phyloP scores from a whole-genome alignment of 2,797 vertebrate species.

The Sorex maritimensis region DNA sequence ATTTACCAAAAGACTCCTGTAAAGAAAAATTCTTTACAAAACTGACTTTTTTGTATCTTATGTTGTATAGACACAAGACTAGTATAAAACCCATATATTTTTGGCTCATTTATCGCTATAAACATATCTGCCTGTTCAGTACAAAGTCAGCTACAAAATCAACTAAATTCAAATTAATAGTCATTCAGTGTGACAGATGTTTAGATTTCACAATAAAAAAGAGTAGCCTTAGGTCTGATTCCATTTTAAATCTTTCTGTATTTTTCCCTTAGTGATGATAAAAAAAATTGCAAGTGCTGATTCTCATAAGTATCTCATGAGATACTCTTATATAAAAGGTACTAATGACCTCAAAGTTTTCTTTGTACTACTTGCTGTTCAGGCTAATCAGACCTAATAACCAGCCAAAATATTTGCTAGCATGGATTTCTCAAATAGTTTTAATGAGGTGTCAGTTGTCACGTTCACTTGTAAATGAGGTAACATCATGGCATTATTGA shows the following conservation, averaged over 20 bases:
- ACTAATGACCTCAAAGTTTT: conserved; percentile 64
- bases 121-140: conserved; percentile 71
- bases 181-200: conserved; percentile 65
- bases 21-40: background rate
- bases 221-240: conserved; percentile 70
- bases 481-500: conserved; percentile 58
- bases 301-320: conserved; percentile 15
- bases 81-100: conserved; percentile 52
- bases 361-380: conserved; percentile 41
- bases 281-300: conserved; percentile 32
- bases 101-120: conserved; percentile 35
- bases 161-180: conserved; percentile 45
- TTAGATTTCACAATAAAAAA: conserved; percentile 69
- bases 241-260: conserved; percentile 70
- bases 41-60: conserved; percentile 68
- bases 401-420: conserved; percentile 62
- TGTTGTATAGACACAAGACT: conserved; percentile 42
- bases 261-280: conserved; percentile 55
- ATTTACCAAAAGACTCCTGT: conserved; percentile 53
- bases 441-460: conserved; percentile 67
- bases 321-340: background rate
- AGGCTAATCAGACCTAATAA: conserved; percentile 56
- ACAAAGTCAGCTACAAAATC: conserved; percentile 52
- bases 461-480: conserved; percentile 42
- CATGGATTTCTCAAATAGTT: conserved; percentile 64